These are phyloP conservation scores for Drosophila barbarae DNA, from an alignment of 2,888 invertebrate species.

Conservation along the genomic window DNA sequence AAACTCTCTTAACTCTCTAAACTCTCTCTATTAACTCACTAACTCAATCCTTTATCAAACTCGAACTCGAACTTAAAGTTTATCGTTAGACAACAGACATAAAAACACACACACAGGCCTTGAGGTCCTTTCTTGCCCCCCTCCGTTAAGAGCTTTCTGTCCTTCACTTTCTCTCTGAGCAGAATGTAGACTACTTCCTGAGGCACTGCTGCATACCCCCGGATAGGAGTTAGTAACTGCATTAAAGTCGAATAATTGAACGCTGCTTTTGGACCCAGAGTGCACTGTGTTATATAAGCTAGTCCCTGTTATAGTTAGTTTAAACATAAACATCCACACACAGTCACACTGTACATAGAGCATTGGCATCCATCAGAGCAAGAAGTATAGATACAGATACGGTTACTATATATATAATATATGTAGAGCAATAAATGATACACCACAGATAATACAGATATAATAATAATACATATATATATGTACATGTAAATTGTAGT, in stretches of 20 bases:
- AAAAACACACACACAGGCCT: background rate
- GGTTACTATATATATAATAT: constrained; percentile 46
- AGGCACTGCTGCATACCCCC: constrained; percentile 6
- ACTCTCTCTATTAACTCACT: constrained; percentile 18
- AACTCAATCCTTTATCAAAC: constrained; percentile 33
- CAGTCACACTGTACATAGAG: constrained; percentile 59
- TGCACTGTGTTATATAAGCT: constrained; percentile 52
- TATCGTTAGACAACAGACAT: constrained; percentile 38
- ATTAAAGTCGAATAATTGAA: constrained; percentile 27
- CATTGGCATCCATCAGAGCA: constrained; percentile 48
- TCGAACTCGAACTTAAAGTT: constrained; percentile 37
- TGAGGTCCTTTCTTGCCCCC: constrained; percentile 9
- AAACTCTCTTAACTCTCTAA: constrained; percentile 39
- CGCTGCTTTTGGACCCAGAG: constrained; percentile 19
- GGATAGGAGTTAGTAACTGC: constrained; percentile 20
- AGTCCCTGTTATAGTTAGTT: constrained; percentile 71
- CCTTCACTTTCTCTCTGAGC: constrained; percentile 35
- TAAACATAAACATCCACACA: constrained; percentile 49
- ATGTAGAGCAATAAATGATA: constrained; percentile 66
- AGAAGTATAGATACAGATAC: constrained; percentile 31
- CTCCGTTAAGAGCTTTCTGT: constrained; percentile 22
- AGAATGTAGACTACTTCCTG: constrained; percentile 24
- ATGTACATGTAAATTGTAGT: constrained; percentile 55
- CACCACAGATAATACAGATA: constrained; percentile 34
- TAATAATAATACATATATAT: constrained; percentile 29